phyloP scores from a whole-genome alignment of 2,113 vertebrate genomes.

The Grantiella picta region DNA sequence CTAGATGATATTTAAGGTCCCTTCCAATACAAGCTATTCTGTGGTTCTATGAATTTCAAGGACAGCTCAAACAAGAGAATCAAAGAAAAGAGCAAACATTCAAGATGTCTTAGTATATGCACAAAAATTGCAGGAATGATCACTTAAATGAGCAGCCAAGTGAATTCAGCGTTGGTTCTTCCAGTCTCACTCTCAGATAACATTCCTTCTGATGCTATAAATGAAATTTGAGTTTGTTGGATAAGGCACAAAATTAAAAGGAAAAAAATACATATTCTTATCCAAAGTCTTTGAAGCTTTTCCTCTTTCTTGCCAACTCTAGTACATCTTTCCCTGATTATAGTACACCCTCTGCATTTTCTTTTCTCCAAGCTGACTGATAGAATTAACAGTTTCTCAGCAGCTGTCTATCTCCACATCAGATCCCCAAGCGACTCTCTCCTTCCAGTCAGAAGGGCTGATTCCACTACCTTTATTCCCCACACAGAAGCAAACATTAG shows the following conservation, averaged over 20 bases:
- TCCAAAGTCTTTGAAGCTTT: neutral
- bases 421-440: neutral
- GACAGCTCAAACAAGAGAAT: neutral
- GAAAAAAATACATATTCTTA: neutral
- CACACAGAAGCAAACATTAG: neutral
- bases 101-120: neutral
- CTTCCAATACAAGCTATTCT: neutral
- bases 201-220: neutral
- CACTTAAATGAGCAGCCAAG: neutral
- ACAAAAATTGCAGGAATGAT: neutral
- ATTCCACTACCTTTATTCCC: neutral
- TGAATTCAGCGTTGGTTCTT: neutral
- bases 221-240: neutral
- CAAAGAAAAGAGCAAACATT: neutral
- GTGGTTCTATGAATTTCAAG: neutral
- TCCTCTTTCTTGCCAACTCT: neutral
- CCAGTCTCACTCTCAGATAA: neutral
- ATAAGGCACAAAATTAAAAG: neutral
- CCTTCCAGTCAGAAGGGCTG: neutral
- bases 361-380: neutral
- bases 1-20: neutral
- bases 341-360: neutral
- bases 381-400: neutral
- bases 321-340: neutral
- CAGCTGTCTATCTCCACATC: neutral